Evolutionary conservation across 2,888 invertebrate genomes (phyloP).

Genomic region (Agriopis marginaria): DNA sequence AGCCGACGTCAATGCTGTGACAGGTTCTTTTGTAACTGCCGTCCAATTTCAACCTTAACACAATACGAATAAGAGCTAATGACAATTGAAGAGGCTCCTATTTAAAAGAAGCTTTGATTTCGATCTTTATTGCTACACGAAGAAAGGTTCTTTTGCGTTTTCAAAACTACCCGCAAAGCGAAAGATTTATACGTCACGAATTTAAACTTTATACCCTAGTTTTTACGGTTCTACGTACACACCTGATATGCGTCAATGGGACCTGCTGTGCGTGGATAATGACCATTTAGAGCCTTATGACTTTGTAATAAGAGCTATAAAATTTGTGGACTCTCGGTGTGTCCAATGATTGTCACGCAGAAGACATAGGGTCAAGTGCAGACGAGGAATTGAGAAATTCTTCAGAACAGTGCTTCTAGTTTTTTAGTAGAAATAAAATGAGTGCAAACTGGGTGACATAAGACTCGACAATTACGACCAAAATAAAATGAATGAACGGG

Average conservation of each 20-base stretch:
- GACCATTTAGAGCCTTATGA: conserved; percentile 22
- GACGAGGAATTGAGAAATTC: conserved; percentile 17
- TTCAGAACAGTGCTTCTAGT: neutral
- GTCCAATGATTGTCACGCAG: conserved; percentile 30
- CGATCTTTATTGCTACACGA: conserved; percentile 12
- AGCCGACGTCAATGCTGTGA: conserved; percentile 27
- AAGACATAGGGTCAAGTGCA: conserved; percentile 26
- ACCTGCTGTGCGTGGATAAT: conserved; percentile 29
- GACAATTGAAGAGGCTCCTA: neutral
- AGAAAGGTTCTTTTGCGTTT: conserved; percentile 11
- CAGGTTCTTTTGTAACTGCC: conserved; percentile 18
- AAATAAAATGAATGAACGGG: too few species aligned
- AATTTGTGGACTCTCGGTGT: conserved; percentile 16
- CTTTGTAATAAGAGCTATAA: conserved; percentile 5
- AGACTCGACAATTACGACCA: too few species aligned
- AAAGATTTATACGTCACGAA: conserved; percentile 9
- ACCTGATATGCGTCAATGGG: conserved; percentile 15
- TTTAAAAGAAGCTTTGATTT: neutral
- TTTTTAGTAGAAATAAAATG: too few species aligned
- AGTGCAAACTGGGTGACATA: too few species aligned
- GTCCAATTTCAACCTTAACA: conserved; percentile 6
- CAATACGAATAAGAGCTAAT: neutral
- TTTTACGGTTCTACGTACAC: conserved; percentile 12
- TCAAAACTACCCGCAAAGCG: conserved; percentile 27
- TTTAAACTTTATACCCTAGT: conserved; percentile 14